A percentile compares a stretch with the other conserved stretches of the same genome.
phyloP scores from a whole-genome alignment of 2,888 invertebrate genomes.

The Oscheius sp. region DNA sequence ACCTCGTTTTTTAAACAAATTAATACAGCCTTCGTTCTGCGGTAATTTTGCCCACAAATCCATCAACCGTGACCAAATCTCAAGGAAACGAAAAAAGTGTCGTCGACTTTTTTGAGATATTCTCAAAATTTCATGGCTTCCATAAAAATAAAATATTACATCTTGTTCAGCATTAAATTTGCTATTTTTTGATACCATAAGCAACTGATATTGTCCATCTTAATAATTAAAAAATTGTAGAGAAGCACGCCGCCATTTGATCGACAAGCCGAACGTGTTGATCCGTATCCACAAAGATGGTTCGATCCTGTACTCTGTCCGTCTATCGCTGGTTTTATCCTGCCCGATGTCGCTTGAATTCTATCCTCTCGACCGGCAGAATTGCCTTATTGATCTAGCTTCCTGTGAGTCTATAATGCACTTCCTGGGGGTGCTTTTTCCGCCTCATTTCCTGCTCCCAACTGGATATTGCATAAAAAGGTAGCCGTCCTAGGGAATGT shows the following conservation, averaged over 20 bases:
- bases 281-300: conserved; percentile 84
- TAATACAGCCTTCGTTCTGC: too few relatives aligned
- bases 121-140: too few relatives aligned
- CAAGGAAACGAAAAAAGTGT: too few relatives aligned
- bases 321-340: conserved; percentile 92
- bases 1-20: too few relatives aligned
- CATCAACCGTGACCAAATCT: too few relatives aligned
- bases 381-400: conserved; percentile 92
- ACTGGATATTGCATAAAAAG: background rate
- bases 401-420: conserved; percentile 78
- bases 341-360: conserved; percentile 97
- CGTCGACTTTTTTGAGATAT: too few relatives aligned
- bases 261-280: conserved; percentile 82
- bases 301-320: conserved; percentile 59
- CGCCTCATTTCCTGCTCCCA: background rate
- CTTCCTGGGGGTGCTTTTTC: background rate
- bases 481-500: background rate
- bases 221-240: too few relatives aligned
- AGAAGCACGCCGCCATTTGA: conserved; percentile 83
- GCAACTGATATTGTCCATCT: background rate
- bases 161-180: background rate
- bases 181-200: conserved; percentile 5
- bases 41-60: too few relatives aligned
- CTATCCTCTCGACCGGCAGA: conserved; percentile 94
- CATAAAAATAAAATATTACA: background rate